Evolutionary conservation across 2,888 invertebrate species (phyloP).

Genomic region (Agapostemon virescens): DNA sequence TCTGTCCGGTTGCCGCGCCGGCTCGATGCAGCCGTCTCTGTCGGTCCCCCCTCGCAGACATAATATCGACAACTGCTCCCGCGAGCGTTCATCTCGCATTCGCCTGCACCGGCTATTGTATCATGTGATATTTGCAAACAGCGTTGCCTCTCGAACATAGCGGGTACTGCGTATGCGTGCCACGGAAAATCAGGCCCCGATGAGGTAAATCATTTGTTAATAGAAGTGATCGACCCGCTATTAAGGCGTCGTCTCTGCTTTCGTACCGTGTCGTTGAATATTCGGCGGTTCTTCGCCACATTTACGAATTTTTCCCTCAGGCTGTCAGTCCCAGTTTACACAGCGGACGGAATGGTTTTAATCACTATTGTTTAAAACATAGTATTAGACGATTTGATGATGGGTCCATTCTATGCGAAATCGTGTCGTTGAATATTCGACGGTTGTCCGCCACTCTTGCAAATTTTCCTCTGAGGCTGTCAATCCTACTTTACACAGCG

Average conservation of each 20-base stretch:
- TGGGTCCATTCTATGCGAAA: no score
- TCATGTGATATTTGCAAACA: constrained; percentile 59
- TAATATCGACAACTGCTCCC: constrained; percentile 62
- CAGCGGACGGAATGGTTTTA: no score
- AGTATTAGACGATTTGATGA: no score
- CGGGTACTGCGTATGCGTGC: constrained; percentile 26
- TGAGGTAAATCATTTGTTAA: constrained; percentile 41
- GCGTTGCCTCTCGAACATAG: constrained; percentile 10
- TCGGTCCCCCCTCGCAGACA: constrained; percentile 43
- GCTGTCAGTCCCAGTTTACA: not conserved
- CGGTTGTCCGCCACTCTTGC: no score
- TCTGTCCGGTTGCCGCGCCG: not conserved
- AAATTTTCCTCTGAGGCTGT: no score
- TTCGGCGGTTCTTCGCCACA: not conserved
- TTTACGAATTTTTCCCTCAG: not conserved
- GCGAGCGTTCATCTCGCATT: constrained; percentile 54
- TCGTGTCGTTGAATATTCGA: no score
- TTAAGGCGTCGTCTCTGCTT: not conserved
- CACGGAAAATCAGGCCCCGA: constrained; percentile 21
- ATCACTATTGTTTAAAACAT: no score
- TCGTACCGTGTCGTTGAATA: not conserved
- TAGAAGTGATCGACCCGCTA: not conserved
- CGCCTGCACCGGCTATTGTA: constrained; percentile 43
- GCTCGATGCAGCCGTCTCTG: constrained; percentile 37
- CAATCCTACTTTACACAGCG: no score